These are phyloP conservation scores for Elysia crispata DNA, from an alignment of 2,888 invertebrate genomes.

Conservation along the genomic window DNA sequence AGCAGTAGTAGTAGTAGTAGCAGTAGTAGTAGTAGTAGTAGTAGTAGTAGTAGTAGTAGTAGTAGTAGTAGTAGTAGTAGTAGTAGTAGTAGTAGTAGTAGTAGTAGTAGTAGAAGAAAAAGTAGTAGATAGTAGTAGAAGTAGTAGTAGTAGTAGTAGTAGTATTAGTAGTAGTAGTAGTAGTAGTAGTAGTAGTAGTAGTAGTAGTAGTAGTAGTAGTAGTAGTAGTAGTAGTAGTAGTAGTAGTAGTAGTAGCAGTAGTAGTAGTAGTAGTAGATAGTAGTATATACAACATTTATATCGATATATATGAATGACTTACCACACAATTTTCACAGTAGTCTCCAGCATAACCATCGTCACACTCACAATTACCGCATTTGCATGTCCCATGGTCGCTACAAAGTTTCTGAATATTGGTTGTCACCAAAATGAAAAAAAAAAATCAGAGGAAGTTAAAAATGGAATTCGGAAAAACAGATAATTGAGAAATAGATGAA, in stretches of 20 bases:
- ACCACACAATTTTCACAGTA: slow-evolving; percentile 55
- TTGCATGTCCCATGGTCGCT: slow-evolving; percentile 50
- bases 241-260: slow-evolving; percentile 2
- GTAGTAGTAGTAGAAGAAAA: too few species aligned
- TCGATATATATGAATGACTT: too few species aligned
- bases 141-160: neutral
- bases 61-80: slow-evolving; percentile 5
- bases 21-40: neutral
- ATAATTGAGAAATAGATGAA: neutral
- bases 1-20: neutral
- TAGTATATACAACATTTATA: too few species aligned
- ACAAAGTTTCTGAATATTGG: slow-evolving; percentile 52
- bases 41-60: neutral
- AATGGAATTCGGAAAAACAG: too few species aligned
- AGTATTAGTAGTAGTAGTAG: neutral
- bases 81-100: too few species aligned
- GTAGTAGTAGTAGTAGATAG: too few species aligned
- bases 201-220: neutral
- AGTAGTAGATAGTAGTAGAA: slow-evolving; percentile 6
- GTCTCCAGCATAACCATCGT: slow-evolving; percentile 49
- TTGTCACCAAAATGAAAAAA: too few species aligned
- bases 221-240: neutral
- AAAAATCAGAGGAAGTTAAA: too few species aligned
- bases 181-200: neutral
- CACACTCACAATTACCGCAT: slow-evolving; percentile 53